These are phyloP conservation scores for Amphilophus citrinellus DNA, from an alignment of 2,113 vertebrate species.

Conservation along the genomic window DNA sequence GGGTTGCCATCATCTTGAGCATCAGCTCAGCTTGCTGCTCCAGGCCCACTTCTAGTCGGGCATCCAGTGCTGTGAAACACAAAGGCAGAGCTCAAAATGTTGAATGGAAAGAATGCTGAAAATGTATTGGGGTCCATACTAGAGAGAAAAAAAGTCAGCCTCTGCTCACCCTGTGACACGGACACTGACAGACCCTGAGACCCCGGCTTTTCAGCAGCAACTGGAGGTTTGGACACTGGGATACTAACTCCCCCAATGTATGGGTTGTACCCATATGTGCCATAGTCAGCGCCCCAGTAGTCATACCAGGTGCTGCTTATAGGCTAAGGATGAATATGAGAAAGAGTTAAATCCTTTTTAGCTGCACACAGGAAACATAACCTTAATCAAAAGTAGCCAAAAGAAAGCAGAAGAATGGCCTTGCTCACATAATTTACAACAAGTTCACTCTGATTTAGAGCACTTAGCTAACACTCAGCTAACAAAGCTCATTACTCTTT, in stretches of 20 bases:
- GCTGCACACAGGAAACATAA: not conserved
- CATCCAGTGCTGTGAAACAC: conserved; percentile 88
- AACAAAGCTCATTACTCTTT: not conserved
- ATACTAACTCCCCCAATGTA: conserved; percentile 96
- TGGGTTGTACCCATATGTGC: conserved; percentile 96
- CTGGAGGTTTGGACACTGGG: conserved; percentile 92
- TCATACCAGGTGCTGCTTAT: conserved; percentile 99
- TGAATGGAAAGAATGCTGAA: not conserved
- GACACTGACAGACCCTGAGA: conserved; percentile 95
- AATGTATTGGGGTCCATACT: too few species aligned
- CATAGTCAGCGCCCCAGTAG: conserved; percentile 98
- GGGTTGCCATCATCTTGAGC: conserved; percentile 99
- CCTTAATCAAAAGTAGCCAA: not conserved
- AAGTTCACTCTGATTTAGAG: not conserved
- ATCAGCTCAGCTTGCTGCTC: conserved; percentile 98
- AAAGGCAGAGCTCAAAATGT: not conserved
- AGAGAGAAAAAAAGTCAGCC: not conserved
- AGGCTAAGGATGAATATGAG: conserved; percentile 80
- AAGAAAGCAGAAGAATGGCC: not conserved
- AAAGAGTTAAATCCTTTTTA: not conserved
- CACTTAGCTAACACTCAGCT: not conserved
- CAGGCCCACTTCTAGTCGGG: conserved; percentile 95
- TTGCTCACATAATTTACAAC: rapidly evolving
- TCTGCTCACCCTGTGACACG: conserved; percentile 92
- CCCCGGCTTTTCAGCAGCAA: conserved; percentile 91